Conservation (phyloP, 2,113 vertebrate species). For the Argyrosomus japonicus region DNA sequence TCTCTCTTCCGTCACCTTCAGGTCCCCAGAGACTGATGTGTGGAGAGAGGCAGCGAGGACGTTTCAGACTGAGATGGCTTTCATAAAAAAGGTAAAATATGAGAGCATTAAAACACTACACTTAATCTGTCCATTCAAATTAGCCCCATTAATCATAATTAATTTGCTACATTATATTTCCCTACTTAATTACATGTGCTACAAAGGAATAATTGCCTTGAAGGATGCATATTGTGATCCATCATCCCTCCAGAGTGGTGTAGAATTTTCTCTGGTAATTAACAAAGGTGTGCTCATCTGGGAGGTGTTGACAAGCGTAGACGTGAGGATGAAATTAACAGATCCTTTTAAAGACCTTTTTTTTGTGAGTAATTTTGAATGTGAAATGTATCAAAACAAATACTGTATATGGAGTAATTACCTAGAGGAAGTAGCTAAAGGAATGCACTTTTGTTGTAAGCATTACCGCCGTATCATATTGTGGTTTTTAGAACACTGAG, state of each 20-base stretch:
- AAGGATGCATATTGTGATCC: slow-evolving; percentile 81
- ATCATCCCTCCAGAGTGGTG: slow-evolving; percentile 76
- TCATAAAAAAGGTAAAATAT: slow-evolving; percentile 75
- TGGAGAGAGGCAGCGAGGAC: slow-evolving; percentile 40
- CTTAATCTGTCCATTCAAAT: slow-evolving; percentile 84
- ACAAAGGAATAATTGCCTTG: slow-evolving; percentile 84
- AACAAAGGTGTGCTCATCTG: slow-evolving; percentile 72
- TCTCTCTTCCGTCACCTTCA: slow-evolving; percentile 61
- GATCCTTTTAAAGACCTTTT: slow-evolving; percentile 3
- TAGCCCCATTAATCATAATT: slow-evolving; percentile 85
- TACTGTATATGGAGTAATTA: slow-evolving; percentile 1
- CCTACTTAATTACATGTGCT: slow-evolving; percentile 84
- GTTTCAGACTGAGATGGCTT: slow-evolving; percentile 44
- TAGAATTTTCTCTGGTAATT: slow-evolving; percentile 78
- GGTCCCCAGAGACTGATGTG: slow-evolving; percentile 53
- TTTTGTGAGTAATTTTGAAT: slow-evolving; percentile 6
- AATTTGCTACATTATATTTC: slow-evolving; percentile 83
- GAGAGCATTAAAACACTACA: slow-evolving; percentile 75
- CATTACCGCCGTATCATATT: not conserved
- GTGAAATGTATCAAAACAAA: slow-evolving; percentile 13
- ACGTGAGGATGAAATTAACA: slow-evolving; percentile 46
- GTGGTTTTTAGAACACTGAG: not conserved
- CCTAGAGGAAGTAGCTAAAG: not conserved
- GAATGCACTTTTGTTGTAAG: not conserved
- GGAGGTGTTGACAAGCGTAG: slow-evolving; percentile 61